Conservation (phyloP, 2,113 vertebrate species). For the Puffinus mauretanicus region DNA sequence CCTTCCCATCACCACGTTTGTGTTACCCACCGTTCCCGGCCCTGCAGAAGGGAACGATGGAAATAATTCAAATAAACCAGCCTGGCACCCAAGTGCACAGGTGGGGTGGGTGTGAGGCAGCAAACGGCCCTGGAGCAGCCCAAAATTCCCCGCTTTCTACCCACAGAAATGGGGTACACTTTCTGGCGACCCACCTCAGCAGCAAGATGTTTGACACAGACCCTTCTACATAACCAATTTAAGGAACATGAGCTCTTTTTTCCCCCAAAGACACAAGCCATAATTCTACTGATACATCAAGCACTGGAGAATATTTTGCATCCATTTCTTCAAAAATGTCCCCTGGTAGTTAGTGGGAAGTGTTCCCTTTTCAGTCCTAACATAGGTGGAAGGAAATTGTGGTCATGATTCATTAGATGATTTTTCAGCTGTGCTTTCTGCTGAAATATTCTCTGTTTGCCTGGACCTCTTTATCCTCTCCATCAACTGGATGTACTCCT, state of each 20-base stretch:
- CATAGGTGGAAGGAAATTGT: not conserved
- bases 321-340: not conserved
- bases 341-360: not conserved
- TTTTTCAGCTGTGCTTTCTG: not conserved
- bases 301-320: not conserved
- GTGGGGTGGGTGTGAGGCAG: not conserved
- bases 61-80: not conserved
- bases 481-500: not conserved
- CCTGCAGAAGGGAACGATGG: accelerated
- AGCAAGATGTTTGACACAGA: not conserved
- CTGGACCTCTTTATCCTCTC: not conserved
- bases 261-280: not conserved
- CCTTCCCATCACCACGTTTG: not conserved
- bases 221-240: not conserved
- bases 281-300: not conserved
- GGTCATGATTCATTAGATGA: not conserved
- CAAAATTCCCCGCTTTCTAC: not conserved
- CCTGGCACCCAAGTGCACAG: not conserved
- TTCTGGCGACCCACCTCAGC: not conserved
- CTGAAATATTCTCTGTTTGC: not conserved
- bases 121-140: not conserved
- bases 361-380: not conserved
- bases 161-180: not conserved
- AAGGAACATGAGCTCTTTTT: not conserved
- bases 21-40: not conserved